phyloP scores from a whole-genome alignment of 2,113 vertebrate genomes.

The Stomatorhinus ivindoensis region DNA sequence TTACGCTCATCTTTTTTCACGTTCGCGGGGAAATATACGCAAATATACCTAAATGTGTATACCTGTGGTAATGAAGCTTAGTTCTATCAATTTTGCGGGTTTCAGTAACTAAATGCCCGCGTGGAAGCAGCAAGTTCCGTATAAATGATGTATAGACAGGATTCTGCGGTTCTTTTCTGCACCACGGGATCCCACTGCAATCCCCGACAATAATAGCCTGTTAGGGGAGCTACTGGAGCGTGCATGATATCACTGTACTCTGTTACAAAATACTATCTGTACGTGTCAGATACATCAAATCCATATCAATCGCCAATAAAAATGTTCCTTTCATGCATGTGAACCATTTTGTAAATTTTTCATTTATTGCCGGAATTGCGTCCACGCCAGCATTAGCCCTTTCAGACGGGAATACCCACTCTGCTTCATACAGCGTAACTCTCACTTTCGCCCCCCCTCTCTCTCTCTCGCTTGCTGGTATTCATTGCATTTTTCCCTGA shows the following conservation, averaged over 20 bases:
- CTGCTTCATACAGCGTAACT: conserved; percentile 47
- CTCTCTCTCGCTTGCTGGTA: conserved; percentile 21
- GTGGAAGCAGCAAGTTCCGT: not conserved
- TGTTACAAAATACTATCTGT: not conserved
- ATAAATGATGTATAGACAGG: not conserved
- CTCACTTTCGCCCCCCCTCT: conserved; percentile 16
- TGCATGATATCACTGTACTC: not conserved
- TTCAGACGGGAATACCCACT: conserved; percentile 58
- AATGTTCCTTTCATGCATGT: not conserved
- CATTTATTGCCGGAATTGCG: not conserved
- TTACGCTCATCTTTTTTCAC: not conserved
- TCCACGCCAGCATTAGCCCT: conserved; percentile 22
- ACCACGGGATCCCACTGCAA: not conserved
- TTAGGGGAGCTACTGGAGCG: not conserved
- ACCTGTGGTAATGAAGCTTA: not conserved
- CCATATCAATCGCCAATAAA: not conserved
- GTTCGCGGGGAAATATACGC: not conserved
- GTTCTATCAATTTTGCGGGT: not conserved
- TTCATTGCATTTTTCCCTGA: conserved; percentile 19
- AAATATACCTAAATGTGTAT: not conserved
- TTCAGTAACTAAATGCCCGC: not conserved
- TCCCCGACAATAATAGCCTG: not conserved
- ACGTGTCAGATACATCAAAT: not conserved
- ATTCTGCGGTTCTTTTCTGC: not conserved
- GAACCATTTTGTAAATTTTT: not conserved